phyloP scores from a whole-genome alignment of 2,888 invertebrate genomes.

The Ditylenchus weischeri region DNA sequence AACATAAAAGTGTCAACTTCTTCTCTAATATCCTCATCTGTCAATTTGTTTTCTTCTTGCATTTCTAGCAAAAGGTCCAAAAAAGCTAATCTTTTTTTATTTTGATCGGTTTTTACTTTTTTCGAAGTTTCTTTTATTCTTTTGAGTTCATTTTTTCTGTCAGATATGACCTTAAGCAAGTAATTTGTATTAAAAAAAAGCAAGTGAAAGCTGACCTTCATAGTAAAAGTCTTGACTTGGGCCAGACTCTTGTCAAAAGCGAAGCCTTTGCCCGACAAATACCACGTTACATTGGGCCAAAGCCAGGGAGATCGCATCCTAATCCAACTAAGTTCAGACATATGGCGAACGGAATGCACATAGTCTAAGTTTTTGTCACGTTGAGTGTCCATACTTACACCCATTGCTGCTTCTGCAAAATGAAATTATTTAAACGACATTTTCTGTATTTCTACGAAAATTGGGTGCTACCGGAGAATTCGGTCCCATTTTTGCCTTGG shows the following conservation, averaged over 20 bases:
- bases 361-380: conserved; percentile 42
- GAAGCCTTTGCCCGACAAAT: conserved; percentile 62
- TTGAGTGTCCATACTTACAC: conserved; percentile 42
- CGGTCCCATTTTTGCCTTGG: too few species aligned
- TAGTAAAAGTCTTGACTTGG: conserved; percentile 24
- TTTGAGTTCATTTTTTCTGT: conserved; percentile 3
- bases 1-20: conserved; percentile 65
- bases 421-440: not conserved
- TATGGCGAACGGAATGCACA: conserved; percentile 40
- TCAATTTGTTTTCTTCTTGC: conserved; percentile 57
- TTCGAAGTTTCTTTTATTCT: not conserved
- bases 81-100: conserved; percentile 58
- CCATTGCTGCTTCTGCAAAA: conserved; percentile 49
- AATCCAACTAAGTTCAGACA: conserved; percentile 43
- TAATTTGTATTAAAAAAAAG: not conserved
- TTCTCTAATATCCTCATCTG: conserved; percentile 61
- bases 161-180: not conserved
- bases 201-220: conserved; percentile 12
- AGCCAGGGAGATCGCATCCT: conserved; percentile 63
- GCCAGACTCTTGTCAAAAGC: conserved; percentile 24
- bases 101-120: conserved; percentile 6
- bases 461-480: too few species aligned
- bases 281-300: conserved; percentile 65
- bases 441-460: too few species aligned
- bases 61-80: conserved; percentile 62